These are phyloP conservation scores for Actinernus sp. DNA, from an alignment of 92 coral and sea anemone genomes.

Conservation along the genomic window DNA sequence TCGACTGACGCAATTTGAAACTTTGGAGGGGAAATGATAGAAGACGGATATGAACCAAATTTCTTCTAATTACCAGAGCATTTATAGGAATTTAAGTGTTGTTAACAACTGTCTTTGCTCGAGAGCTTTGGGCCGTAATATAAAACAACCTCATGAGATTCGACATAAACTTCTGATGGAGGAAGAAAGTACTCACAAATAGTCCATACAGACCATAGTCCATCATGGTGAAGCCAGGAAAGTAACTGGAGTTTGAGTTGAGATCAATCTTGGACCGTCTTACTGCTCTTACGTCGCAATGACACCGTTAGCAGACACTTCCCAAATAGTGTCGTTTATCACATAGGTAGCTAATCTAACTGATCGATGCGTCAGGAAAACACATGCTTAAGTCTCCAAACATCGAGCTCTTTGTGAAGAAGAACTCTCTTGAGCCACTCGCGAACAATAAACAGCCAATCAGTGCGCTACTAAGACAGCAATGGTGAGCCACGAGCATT, in stretches of 20 bases:
- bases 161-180: background rate
- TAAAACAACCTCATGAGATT: too few species aligned
- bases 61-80: too few species aligned
- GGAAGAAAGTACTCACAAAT: constrained; percentile 11
- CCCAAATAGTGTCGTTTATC: background rate
- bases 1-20: too few species aligned
- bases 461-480: too few species aligned
- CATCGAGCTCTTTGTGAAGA: background rate
- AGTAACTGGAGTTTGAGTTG: constrained; percentile 4
- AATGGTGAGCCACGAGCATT: too few species aligned
- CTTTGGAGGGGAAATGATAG: too few species aligned
- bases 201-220: constrained; percentile 34
- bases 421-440: background rate
- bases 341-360: background rate
- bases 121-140: too few species aligned
- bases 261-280: constrained; percentile 6
- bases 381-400: background rate
- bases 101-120: too few species aligned
- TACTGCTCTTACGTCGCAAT: too few species aligned
- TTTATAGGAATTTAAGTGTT: too few species aligned
- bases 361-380: background rate
- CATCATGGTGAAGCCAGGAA: constrained; percentile 17
- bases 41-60: too few species aligned
- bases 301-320: too few species aligned
- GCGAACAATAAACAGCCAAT: background rate